A percentile compares a stretch with the other conserved stretches of the same genome.
These are phyloP conservation scores for Hypercompe scribonia DNA, from an alignment of 2,888 invertebrate species.

Conservation along the genomic window DNA sequence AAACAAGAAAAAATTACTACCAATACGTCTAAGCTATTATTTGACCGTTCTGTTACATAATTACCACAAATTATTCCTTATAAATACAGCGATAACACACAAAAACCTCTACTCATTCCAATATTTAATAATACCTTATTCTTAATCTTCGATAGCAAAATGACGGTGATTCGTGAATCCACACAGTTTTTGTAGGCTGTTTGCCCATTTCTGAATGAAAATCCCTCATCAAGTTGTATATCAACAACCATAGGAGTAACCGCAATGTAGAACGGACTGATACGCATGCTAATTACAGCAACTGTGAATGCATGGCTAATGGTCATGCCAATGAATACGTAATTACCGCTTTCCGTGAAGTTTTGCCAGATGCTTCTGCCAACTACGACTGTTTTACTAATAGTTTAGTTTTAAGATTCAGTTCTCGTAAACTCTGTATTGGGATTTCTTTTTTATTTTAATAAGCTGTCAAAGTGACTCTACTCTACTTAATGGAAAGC, in stretches of 20 bases:
- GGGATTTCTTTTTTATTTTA: too few species aligned
- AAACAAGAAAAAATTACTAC: not conserved
- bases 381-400: not conserved
- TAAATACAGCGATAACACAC: not conserved
- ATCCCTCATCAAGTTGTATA: slow-evolving; percentile 9
- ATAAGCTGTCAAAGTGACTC: too few species aligned
- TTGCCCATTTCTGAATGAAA: slow-evolving; percentile 8
- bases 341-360: slow-evolving; percentile 12
- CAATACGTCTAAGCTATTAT: not conserved
- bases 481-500: too few species aligned
- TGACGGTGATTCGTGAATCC: not conserved
- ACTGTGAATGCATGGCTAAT: slow-evolving; percentile 25
- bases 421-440: not conserved
- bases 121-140: not conserved
- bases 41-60: not conserved
- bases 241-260: slow-evolving; percentile 13
- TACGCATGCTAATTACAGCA: slow-evolving; percentile 23
- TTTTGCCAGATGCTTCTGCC: slow-evolving; percentile 1
- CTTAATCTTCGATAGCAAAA: not conserved
- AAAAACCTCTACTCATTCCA: not conserved
- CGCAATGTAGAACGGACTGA: slow-evolving; percentile 4
- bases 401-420: too few species aligned
- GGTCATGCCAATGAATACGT: slow-evolving; percentile 18
- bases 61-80: not conserved
- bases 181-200: not conserved